Evolutionary conservation across 2,797 vertebrate species (phyloP), one percentile per base, ranked within the genome.

Genomic region (Peromyscus eremicus): DNA sequence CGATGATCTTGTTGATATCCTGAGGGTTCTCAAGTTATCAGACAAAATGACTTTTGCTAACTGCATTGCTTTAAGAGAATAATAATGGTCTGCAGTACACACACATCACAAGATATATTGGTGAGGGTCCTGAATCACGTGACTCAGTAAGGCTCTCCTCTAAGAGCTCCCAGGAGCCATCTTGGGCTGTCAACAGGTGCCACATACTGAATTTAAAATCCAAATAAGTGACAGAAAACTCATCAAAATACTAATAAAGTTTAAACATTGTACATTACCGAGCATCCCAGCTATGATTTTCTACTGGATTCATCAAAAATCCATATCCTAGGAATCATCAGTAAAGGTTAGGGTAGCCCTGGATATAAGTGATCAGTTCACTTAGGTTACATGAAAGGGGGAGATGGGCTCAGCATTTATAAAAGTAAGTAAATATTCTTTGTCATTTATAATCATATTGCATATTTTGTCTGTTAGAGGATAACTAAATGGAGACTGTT

Each of bases 241-340:
- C 91, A 52, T 94, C 23, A 92, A 92, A 96, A 96, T 85, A 40
- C 80, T 91, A 97, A 85, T 66, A 89, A 86, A 91, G 29, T 60
- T 73, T n/a, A 95, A 94, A 91, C 84, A 70, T 55, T 93, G 1
- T 68, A n/a, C 66, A 68, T n/a, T 34, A 37, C 46, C 92, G 85
- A 88, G 19, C 9, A 37, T 92, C 79, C n/a, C 46, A 94, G 37
- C 37, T 86, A 12, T 88, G 32, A 79, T 89, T 96, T 94, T 82
- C 52, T 92, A 92, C n/a, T 94, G n/a, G n/a, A 86, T 92, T 95
- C 37, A 90, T 94, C 37, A 81, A 95, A 73, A 97, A 32, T 88
- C 96, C 52, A 80, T 27, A 71, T 95, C 66, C 64, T 92, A 82
- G 37, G 32, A 76, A 62, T 52, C 43, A n/a, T 85, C n/a, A 73